These are phyloP conservation scores for Steinernema hermaphroditum DNA, from an alignment of 2,888 invertebrate genomes.

Conservation along the genomic window DNA sequence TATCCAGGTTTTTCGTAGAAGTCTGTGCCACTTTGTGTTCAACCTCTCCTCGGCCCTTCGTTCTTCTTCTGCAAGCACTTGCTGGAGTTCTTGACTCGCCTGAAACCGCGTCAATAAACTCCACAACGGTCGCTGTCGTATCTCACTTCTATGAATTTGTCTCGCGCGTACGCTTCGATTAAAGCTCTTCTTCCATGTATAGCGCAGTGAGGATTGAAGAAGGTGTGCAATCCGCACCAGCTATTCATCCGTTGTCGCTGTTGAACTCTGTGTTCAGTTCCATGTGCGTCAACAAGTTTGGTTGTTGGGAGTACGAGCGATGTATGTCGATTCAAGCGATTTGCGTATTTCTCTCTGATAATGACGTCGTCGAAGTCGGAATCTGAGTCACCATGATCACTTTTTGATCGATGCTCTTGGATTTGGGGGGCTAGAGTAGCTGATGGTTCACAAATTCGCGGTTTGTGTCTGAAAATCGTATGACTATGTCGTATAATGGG, in stretches of 20 bases:
- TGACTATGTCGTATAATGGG: too few species aligned
- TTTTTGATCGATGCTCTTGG: conserved; percentile 1
- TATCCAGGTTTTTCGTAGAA: conserved; percentile 71
- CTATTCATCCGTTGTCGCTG: conserved; percentile 58
- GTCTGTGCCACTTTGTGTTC: conserved; percentile 52
- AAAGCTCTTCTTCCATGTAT: conserved; percentile 64
- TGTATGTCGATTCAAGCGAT: conserved; percentile 57
- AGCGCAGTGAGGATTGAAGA: conserved; percentile 62
- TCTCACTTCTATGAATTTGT: conserved; percentile 53
- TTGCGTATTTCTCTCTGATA: conserved; percentile 2
- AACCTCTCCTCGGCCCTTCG: conserved; percentile 51
- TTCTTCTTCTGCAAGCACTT: conserved; percentile 62
- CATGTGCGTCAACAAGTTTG: not conserved
- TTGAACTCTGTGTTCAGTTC: not conserved
- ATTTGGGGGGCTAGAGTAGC: not conserved
- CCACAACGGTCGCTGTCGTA: too few species aligned
- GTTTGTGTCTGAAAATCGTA: not conserved
- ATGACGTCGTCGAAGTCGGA: not conserved
- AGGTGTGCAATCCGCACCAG: conserved; percentile 62
- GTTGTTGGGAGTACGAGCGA: conserved; percentile 54
- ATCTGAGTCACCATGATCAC: conserved; percentile 10
- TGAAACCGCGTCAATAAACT: conserved; percentile 33
- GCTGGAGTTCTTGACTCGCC: conserved; percentile 62
- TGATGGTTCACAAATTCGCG: not conserved
- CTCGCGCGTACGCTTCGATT: conserved; percentile 62